Conservation (phyloP, 2,113 vertebrate genomes). For the Periophthalmodon schlosseri region DNA sequence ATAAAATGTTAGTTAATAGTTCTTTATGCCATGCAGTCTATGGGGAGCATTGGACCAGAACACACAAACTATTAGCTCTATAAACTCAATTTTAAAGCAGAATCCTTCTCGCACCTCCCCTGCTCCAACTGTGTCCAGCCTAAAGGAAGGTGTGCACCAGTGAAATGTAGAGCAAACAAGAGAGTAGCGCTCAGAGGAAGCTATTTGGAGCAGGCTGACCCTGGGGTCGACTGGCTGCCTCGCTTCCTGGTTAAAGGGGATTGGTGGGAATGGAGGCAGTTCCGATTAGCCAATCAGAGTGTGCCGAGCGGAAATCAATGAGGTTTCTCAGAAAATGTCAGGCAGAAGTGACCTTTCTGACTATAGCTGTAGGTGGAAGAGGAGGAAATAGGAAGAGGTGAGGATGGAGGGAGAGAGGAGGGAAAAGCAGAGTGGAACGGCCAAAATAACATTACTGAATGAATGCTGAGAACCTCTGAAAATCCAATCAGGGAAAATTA, state of each 20-base stretch:
- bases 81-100: slow-evolving; percentile 53
- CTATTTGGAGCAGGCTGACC: slow-evolving; percentile 76
- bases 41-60: slow-evolving; percentile 11
- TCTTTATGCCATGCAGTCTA: slow-evolving; percentile 16
- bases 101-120: slow-evolving; percentile 52
- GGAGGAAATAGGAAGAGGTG: slow-evolving; percentile 18
- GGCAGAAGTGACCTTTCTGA: slow-evolving; percentile 71
- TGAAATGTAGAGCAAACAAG: slow-evolving; percentile 44
- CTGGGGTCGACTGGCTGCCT: slow-evolving; percentile 53
- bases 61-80: slow-evolving; percentile 28
- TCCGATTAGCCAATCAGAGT: slow-evolving; percentile 61
- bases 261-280: slow-evolving; percentile 62
- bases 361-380: slow-evolving; percentile 45
- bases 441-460: not conserved
- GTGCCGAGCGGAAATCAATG: slow-evolving; percentile 68
- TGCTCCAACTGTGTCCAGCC: slow-evolving; percentile 37
- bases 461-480: not conserved
- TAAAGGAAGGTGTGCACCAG: slow-evolving; percentile 46
- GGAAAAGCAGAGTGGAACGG: not conserved
- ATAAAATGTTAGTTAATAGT: slow-evolving; percentile 8
- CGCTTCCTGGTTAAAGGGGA: slow-evolving; percentile 64
- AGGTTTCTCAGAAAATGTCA: slow-evolving; percentile 77
- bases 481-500: not conserved
- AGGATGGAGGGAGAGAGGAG: slow-evolving; percentile 23
- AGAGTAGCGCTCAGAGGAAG: slow-evolving; percentile 62